These are phyloP conservation scores for Abrostola triplasia DNA, from an alignment of 2,888 invertebrate genomes.

Conservation along the genomic window DNA sequence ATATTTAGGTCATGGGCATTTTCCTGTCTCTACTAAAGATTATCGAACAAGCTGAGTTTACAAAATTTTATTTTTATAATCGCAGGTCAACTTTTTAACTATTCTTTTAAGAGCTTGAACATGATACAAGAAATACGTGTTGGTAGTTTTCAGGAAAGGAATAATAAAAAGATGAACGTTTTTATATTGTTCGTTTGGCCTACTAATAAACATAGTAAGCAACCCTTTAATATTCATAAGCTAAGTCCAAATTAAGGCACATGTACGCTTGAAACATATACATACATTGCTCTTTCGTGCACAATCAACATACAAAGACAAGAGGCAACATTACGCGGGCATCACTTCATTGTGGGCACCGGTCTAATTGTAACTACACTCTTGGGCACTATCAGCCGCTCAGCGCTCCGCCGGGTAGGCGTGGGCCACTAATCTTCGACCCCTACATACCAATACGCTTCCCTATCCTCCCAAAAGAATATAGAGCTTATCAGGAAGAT, in stretches of 20 bases:
- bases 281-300: slow-evolving; percentile 71
- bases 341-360: slow-evolving; percentile 88
- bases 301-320: slow-evolving; percentile 88
- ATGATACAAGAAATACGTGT: too few species aligned
- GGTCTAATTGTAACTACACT: slow-evolving; percentile 89
- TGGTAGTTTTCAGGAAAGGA: neutral
- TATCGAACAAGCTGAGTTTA: too few species aligned
- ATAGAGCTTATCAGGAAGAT: slow-evolving; percentile 55
- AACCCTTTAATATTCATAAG: slow-evolving; percentile 53
- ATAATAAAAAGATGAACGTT: neutral
- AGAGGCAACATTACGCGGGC: slow-evolving; percentile 85
- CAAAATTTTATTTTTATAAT: too few species aligned
- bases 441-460: slow-evolving; percentile 84
- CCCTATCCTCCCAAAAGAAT: slow-evolving; percentile 58
- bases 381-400: slow-evolving; percentile 87
- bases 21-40: too few species aligned
- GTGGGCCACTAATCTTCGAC: slow-evolving; percentile 88
- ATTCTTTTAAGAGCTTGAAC: too few species aligned
- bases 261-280: slow-evolving; percentile 32
- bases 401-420: slow-evolving; percentile 87
- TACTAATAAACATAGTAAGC: slow-evolving; percentile 13
- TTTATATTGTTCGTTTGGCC: neutral
- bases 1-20: too few species aligned
- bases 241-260: slow-evolving; percentile 36
- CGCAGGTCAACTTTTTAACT: too few species aligned